These are phyloP conservation scores for Hydrotaea cyrtoneurina DNA, from an alignment of 2,888 invertebrate genomes.

Conservation along the genomic window DNA sequence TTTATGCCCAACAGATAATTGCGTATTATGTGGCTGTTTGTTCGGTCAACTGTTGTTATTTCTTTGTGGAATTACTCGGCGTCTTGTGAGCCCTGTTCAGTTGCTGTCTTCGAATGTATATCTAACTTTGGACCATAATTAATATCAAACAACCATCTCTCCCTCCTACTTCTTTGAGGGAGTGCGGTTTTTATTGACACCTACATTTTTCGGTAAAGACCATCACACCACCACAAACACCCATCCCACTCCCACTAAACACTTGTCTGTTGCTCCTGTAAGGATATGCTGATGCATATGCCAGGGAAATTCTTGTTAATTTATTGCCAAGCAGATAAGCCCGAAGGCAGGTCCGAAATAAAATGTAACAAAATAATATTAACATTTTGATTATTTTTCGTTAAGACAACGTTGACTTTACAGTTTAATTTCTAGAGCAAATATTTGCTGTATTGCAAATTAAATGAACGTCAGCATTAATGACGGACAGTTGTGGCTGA, in stretches of 20 bases:
- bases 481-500: no score
- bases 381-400: no score
- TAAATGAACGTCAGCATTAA: no score
- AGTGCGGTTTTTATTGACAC: neutral
- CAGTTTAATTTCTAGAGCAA: no score
- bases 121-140: neutral
- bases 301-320: no score
- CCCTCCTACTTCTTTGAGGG: no score
- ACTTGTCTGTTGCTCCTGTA: neutral
- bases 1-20: neutral
- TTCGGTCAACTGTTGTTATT: slow-evolving; percentile 1
- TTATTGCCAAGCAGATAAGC: neutral
- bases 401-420: no score
- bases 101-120: neutral
- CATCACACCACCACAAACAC: neutral
- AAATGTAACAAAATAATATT: no score
- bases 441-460: no score
- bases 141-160: no score
- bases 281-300: neutral
- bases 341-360: no score
- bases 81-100: neutral
- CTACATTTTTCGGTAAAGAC: neutral
- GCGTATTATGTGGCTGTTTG: neutral
- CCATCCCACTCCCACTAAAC: neutral
- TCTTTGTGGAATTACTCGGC: neutral